Percentiles rank a stretch among this genome's conserved stretches.
phyloP scores from a whole-genome alignment of 2,797 vertebrate species.

The Sebastes minor region DNA sequence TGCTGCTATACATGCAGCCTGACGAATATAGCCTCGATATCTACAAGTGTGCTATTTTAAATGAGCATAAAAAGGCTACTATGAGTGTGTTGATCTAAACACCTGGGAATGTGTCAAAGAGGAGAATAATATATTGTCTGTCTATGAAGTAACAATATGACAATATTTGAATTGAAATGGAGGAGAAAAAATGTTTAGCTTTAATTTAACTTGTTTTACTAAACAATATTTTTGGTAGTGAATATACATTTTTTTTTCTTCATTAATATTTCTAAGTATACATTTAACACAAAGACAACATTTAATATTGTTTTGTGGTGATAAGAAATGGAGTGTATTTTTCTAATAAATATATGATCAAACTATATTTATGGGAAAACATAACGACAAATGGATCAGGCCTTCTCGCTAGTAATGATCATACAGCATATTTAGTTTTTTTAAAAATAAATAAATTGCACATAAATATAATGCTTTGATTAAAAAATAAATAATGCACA shows the following conservation, averaged over 20 bases:
- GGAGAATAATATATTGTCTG: background rate
- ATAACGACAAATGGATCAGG: background rate
- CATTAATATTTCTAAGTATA: background rate
- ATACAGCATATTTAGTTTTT: background rate
- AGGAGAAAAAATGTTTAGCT: fast-evolving
- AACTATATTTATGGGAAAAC: background rate
- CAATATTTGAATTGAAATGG: background rate
- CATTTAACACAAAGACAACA: background rate
- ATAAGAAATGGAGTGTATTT: background rate
- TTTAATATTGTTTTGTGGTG: background rate
- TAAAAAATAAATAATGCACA: background rate
- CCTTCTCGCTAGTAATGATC: background rate
- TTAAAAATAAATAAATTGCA: background rate
- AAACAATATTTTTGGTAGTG: background rate
- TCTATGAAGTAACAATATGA: background rate
- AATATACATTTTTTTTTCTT: background rate
- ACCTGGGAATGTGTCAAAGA: background rate
- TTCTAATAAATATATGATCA: background rate
- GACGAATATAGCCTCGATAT: background rate
- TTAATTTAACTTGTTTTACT: background rate
- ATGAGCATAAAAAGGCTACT: background rate
- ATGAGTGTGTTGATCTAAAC: background rate
- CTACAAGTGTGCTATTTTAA: background rate
- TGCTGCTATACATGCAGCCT: background rate
- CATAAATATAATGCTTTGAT: background rate